Percentiles rank a stretch among this genome's conserved stretches.
Conservation (phyloP, 2,888 invertebrate genomes). For the Rhingia rostrata region DNA sequence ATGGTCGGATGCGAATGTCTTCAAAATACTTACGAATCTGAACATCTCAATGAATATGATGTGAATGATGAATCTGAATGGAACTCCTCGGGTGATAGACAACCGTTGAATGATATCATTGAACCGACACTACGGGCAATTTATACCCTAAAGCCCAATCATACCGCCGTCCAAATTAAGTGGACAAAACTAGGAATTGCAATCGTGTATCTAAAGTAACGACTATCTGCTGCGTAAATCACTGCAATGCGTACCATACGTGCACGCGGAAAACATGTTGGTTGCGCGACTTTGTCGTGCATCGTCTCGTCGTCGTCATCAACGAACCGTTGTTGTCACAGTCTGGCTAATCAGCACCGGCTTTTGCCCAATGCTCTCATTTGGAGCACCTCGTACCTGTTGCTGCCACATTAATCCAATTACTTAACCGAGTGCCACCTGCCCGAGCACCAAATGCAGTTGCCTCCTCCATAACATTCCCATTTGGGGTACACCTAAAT, state of each 20-base stretch:
- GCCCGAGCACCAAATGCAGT: constrained; percentile 47
- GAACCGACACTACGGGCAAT: constrained; percentile 36
- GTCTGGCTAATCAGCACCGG: constrained; percentile 35
- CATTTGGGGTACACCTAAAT: constrained; percentile 63
- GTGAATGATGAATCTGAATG: constrained; percentile 17
- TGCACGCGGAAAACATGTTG: constrained; percentile 57
- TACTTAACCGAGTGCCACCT: constrained; percentile 69
- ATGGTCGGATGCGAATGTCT: not conserved
- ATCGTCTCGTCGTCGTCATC: constrained; percentile 14
- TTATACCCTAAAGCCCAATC: constrained; percentile 52
- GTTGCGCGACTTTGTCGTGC: constrained; percentile 43
- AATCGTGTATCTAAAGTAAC: constrained; percentile 29
- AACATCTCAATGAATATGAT: constrained; percentile 74
- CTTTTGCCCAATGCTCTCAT: constrained; percentile 28
- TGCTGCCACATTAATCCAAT: constrained; percentile 67
- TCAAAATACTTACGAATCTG: constrained; percentile 75
- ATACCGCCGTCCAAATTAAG: constrained; percentile 32
- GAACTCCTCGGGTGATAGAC: constrained; percentile 59
- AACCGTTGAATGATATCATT: constrained; percentile 67
- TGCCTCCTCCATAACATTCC: constrained; percentile 34
- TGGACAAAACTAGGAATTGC: constrained; percentile 50
- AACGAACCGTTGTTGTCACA: no score
- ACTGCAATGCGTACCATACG: constrained; percentile 35
- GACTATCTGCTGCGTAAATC: constrained; percentile 43
- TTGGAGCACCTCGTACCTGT: constrained; percentile 36